Conservation (phyloP, 2,888 invertebrate species). For the Dusona sp. region DNA sequence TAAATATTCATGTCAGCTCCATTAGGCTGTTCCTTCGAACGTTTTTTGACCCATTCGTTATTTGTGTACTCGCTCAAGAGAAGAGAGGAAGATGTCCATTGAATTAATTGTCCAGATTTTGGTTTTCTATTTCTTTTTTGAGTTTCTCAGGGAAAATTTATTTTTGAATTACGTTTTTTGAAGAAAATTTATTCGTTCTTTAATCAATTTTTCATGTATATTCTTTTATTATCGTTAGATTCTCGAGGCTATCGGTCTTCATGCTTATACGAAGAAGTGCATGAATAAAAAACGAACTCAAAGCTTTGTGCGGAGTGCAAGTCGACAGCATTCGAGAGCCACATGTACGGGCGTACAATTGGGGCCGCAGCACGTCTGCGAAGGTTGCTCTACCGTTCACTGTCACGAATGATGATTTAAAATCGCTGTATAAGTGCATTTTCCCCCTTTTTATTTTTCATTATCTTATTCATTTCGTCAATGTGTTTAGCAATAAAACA, state of each 20-base stretch:
- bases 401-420: conserved; percentile 5
- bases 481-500: background rate
- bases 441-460: conserved; percentile 3
- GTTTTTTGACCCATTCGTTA: background rate
- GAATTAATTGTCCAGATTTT: background rate
- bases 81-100: background rate
- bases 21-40: background rate
- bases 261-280: conserved; percentile 87
- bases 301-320: conserved; percentile 69
- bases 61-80: background rate
- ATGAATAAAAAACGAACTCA: conserved; percentile 81
- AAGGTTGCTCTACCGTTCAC: conserved; percentile 47
- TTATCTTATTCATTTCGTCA: background rate
- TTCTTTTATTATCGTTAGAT: conserved; percentile 81
- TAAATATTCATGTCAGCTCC: background rate
- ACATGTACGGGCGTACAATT: conserved; percentile 23
- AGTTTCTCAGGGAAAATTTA: background rate
- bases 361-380: conserved; percentile 59
- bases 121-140: background rate
- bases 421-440: background rate
- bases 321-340: conserved; percentile 29
- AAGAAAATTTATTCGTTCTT: background rate
- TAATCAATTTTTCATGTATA: background rate
- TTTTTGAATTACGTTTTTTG: background rate
- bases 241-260: conserved; percentile 87